phyloP scores from a whole-genome alignment of 2,113 vertebrate genomes.

The Telmatochromis sp. region DNA sequence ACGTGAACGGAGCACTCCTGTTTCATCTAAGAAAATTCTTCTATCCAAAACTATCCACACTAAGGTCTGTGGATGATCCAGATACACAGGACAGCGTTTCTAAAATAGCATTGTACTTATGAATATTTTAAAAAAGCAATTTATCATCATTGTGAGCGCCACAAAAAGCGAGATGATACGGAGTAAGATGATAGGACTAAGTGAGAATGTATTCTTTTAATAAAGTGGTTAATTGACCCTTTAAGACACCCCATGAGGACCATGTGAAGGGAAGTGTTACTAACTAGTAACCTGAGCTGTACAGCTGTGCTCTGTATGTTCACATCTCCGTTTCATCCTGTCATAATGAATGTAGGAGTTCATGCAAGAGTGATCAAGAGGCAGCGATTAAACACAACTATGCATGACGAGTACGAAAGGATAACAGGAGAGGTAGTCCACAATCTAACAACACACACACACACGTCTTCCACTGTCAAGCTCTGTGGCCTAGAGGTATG shows the following conservation, averaged over 20 bases:
- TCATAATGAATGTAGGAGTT: constrained; percentile 38
- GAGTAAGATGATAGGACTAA: neutral
- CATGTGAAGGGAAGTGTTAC: neutral
- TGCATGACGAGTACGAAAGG: neutral
- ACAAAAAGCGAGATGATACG: fast-evolving
- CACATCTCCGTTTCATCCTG: constrained; percentile 13
- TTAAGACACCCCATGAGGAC: neutral
- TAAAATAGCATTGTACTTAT: neutral
- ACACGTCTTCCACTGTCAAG: neutral
- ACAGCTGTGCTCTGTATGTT: neutral
- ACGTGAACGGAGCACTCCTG: fast-evolving
- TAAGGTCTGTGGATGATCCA: neutral
- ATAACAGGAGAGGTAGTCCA: neutral
- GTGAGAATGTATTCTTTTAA: fast-evolving
- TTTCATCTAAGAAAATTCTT: neutral
- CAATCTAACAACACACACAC: neutral
- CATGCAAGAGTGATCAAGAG: constrained; percentile 6
- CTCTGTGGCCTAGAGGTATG: neutral
- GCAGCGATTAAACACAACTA: constrained; percentile 19
- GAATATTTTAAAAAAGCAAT: neutral
- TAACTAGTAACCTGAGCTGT: neutral
- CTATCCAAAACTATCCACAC: neutral
- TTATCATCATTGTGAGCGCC: neutral
- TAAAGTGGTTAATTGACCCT: neutral
- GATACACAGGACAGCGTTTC: neutral